phyloP scores from a whole-genome alignment of 2,797 vertebrate genomes.

The Mallotus villosus region DNA sequence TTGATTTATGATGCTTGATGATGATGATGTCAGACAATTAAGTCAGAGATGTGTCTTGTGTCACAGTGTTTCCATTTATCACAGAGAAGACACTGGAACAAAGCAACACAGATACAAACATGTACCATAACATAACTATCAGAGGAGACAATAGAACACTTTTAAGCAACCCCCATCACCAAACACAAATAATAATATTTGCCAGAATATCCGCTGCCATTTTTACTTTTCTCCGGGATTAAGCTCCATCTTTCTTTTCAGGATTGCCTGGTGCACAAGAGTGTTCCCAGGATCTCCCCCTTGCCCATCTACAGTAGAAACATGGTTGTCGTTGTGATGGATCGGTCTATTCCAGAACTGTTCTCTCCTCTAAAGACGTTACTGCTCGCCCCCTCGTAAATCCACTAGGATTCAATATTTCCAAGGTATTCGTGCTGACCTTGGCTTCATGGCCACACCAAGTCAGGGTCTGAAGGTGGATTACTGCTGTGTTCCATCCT shows the following conservation, averaged over 20 bases:
- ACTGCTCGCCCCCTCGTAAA: constrained; percentile 12
- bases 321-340: constrained; percentile 50
- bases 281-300: constrained; percentile 17
- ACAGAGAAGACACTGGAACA: background rate
- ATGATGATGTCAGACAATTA: no score
- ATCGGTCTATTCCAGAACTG: constrained; percentile 51
- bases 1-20: no score
- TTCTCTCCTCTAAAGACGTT: background rate
- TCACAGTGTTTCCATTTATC: background rate
- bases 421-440: constrained; percentile 7
- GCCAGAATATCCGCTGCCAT: no score
- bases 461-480: constrained; percentile 4
- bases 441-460: constrained; percentile 7
- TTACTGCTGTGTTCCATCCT: constrained; percentile 23
- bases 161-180: no score
- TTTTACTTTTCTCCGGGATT: no score
- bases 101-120: background rate
- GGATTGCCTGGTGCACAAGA: no score
- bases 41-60: background rate
- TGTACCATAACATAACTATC: no score
- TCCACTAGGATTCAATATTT: constrained; percentile 29
- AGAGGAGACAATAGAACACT: no score
- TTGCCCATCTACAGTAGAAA: constrained; percentile 35
- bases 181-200: no score
- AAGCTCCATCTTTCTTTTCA: no score